Evolutionary conservation across 1,140 invertebrate species (phyloP), one percentile per base, ranked within the genome.

Genomic region (Drosophila albomicans): DNA sequence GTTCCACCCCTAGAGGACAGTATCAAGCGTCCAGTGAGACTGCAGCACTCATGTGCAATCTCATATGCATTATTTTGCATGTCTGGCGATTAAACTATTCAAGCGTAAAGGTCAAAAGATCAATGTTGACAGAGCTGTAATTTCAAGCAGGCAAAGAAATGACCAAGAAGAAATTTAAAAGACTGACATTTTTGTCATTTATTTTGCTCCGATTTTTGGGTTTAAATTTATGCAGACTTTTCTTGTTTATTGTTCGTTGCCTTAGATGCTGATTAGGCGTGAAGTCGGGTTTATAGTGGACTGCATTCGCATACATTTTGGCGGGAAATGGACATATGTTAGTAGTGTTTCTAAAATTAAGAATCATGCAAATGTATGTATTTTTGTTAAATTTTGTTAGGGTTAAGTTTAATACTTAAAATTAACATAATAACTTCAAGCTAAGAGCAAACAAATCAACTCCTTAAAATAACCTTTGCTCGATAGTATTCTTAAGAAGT

Each of bases 11-110:
- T 81, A 69, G 10, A 49, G 63, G 57, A 43, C 16, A 65, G 45
- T 25, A 45, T 66, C 58, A 58, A 25, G 56, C 11, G 57, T 59
- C 35, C 32, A 20, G 35, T 7, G 2, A 38, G 35, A 7, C 35
- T 7, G 35, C 28, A 11, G 35, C 10, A 41, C 32, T 54, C 16
- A 20, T 32, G 51, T 87, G 82, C 82, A 86, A 68, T 65, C 84
- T 87, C 84, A 78, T 81, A 75, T 88, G 85, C 85, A 89, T 88
- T 88, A 88, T 89, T 88, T 88, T 88, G 85, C 85, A 89, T 88
- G 85, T 89, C 85, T 84, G 80, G 70, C 85, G 85, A 88, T 82
- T 84, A 76, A 71, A 81, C 66, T 74, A 76, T 79, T 88, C 85
- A 85, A 57, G 81, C 85, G 81, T 73, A 85, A 88, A 88, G 85